Conservation (phyloP, 2,797 vertebrate genomes). For the Anas flavirostris region DNA sequence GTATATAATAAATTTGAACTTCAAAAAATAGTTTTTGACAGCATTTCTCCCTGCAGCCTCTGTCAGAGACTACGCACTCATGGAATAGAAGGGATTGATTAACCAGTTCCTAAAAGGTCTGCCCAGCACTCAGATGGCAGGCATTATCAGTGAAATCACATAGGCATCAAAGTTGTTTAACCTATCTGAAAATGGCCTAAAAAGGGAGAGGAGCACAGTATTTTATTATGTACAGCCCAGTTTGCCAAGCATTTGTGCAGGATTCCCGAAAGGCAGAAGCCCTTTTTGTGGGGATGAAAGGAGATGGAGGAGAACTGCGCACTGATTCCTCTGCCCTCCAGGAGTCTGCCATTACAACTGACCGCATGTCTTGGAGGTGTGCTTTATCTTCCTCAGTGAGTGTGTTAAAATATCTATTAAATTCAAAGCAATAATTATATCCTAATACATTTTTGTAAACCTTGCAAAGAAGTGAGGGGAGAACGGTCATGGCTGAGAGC, state of each 20-base stretch:
- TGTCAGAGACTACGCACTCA: fast-evolving
- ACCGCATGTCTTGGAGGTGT: background rate
- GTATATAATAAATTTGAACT: background rate
- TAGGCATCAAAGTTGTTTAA: background rate
- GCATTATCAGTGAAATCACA: background rate
- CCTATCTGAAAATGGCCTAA: background rate
- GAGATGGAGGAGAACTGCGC: background rate
- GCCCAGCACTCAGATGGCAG: background rate
- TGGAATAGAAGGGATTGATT: background rate
- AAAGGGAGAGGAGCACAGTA: background rate
- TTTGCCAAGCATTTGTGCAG: background rate
- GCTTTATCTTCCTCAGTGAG: background rate
- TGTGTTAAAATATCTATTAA: background rate
- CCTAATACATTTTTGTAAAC: background rate
- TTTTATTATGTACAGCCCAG: background rate
- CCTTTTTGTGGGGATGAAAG: background rate
- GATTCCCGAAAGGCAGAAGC: background rate
- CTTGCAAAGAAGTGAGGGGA: background rate
- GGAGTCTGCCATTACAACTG: background rate
- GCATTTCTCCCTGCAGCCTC: background rate
- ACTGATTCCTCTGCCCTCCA: background rate
- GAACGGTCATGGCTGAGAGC: background rate
- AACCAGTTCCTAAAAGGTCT: background rate
- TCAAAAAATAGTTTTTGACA: fast-evolving
- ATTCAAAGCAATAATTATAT: background rate